phyloP scores from a whole-genome alignment of 2,888 invertebrate species.

The Callinectes sapidus region DNA sequence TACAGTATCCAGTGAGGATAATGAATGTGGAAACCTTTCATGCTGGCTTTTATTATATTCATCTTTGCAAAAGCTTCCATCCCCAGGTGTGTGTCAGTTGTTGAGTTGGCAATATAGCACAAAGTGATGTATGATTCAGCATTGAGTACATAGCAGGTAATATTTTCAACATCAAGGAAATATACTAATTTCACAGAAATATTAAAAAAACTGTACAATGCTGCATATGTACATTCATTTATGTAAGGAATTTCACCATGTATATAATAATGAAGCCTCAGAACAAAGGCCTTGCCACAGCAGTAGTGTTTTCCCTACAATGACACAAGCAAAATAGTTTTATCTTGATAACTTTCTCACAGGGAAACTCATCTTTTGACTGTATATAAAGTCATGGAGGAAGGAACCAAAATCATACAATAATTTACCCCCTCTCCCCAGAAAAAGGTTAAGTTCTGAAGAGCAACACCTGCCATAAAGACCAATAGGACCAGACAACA shows the following conservation, averaged over 20 bases:
- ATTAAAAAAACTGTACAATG: slow-evolving; percentile 21
- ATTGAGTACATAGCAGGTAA: slow-evolving; percentile 17
- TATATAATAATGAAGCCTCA: not conserved
- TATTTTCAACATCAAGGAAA: slow-evolving; percentile 17
- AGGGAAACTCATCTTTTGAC: not conserved
- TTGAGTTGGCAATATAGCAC: slow-evolving; percentile 11
- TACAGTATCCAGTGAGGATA: slow-evolving; percentile 18
- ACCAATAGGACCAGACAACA: not conserved
- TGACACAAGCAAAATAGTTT: not conserved
- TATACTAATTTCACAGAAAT: slow-evolving; percentile 16
- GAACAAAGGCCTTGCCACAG: not conserved
- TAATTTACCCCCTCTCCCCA: not conserved
- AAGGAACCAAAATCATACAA: not conserved
- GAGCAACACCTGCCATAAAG: not conserved
- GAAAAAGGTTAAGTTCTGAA: not conserved
- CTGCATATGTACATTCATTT: slow-evolving; percentile 20
- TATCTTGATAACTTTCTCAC: not conserved
- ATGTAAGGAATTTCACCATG: not conserved
- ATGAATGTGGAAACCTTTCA: slow-evolving; percentile 20
- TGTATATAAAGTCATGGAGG: not conserved
- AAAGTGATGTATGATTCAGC: not conserved
- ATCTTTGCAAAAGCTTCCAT: slow-evolving; percentile 2
- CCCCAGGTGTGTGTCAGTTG: not conserved
- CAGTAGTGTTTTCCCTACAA: not conserved
- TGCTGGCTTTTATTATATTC: slow-evolving; percentile 14